phyloP scores from a whole-genome alignment of 2,797 vertebrate species.

The Prionace glauca region DNA sequence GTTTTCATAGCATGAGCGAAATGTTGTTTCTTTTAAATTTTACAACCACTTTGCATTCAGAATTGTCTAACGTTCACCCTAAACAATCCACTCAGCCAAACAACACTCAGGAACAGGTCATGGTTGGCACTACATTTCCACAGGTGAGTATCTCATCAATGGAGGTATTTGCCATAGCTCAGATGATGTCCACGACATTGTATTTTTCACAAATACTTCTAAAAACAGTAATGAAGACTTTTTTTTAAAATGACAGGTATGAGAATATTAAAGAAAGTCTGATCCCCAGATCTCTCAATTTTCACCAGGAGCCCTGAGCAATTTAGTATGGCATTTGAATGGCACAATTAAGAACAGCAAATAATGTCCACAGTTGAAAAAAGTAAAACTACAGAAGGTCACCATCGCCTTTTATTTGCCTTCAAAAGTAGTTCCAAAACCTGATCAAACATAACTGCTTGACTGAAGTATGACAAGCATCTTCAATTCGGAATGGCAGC shows the following conservation, averaged over 20 bases:
- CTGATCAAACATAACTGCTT: background rate
- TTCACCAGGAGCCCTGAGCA: background rate
- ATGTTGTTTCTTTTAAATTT: background rate
- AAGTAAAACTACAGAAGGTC: constrained; percentile 30
- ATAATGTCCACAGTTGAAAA: constrained; percentile 7
- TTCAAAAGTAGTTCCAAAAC: constrained; percentile 33
- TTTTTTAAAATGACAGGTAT: background rate
- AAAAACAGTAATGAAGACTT: background rate
- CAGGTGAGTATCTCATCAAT: background rate
- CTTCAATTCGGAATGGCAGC: background rate
- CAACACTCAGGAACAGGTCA: background rate
- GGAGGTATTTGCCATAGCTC: background rate
- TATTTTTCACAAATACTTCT: background rate
- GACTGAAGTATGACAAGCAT: background rate
- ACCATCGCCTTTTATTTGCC: constrained; percentile 23
- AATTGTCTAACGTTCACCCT: background rate
- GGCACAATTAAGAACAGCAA: background rate
- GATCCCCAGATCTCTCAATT: background rate
- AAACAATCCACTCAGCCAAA: background rate
- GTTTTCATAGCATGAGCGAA: constrained; percentile 17
- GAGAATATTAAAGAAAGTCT: background rate
- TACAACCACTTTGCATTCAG: background rate
- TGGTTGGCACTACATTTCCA: background rate
- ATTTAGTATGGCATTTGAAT: background rate
- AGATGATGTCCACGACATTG: background rate